Conservation (phyloP, 2,888 invertebrate genomes). For the Galeruca laticollis region DNA sequence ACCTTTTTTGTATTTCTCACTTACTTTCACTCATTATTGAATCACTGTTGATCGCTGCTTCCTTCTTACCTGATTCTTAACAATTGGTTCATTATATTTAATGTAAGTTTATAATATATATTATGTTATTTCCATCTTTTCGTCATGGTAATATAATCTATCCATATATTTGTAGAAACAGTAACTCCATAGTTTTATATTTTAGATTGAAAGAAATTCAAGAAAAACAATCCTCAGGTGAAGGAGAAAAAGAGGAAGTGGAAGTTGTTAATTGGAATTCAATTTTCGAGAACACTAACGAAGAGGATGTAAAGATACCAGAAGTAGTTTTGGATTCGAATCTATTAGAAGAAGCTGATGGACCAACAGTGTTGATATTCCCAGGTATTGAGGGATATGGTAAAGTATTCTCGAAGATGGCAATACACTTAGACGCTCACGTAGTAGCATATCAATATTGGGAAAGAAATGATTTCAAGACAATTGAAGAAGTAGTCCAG, state of each 20-base stretch:
- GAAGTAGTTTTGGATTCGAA: conserved; percentile 24
- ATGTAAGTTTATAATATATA: too few species aligned
- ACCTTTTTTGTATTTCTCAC: too few species aligned
- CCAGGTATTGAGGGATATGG: conserved; percentile 80
- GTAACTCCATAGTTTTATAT: conserved; percentile 3
- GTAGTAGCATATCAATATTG: conserved; percentile 71
- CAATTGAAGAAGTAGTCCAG: conserved; percentile 69
- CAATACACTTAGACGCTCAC: conserved; percentile 68
- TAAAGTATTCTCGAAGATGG: conserved; percentile 68
- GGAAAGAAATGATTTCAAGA: conserved; percentile 64
- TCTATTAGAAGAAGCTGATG: conserved; percentile 11
- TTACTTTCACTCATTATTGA: too few species aligned
- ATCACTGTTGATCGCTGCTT: too few species aligned
- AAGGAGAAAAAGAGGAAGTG: conserved; percentile 67
- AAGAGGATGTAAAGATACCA: conserved; percentile 63
- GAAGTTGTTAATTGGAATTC: background rate
- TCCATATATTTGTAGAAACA: too few species aligned
- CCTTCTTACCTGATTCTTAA: too few species aligned
- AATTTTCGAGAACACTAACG: conserved; percentile 62
- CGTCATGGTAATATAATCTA: too few species aligned
- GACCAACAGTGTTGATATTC: conserved; percentile 70
- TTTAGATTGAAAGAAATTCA: conserved; percentile 70
- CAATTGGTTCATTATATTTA: too few species aligned
- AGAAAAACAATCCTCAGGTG: conserved; percentile 67
- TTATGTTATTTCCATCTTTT: too few species aligned